A percentile compares a stretch with the other conserved stretches of the same genome.
Conservation (phyloP, 2,797 vertebrate species). For the Agapornis canus region DNA sequence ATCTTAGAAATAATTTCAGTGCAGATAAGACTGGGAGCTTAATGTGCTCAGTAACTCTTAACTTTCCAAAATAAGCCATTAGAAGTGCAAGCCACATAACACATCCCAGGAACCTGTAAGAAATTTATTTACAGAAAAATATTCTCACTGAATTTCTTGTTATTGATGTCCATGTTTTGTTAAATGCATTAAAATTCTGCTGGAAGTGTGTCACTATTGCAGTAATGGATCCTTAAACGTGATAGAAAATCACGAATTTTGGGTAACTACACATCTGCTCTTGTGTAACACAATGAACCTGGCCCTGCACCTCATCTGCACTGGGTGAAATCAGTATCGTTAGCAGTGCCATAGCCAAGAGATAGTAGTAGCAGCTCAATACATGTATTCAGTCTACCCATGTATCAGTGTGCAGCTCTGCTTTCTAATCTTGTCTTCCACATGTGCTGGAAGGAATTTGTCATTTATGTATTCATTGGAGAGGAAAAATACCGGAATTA, state of each 20-base stretch:
- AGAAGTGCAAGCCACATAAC: not conserved
- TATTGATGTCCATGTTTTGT: conserved; percentile 20
- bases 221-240: not conserved
- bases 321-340: not conserved
- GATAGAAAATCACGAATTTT: not conserved
- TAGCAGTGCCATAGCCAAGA: not conserved
- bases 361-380: not conserved
- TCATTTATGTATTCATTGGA: conserved; percentile 41
- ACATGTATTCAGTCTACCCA: not conserved
- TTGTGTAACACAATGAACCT: fast-evolving
- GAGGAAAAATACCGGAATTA: conserved; percentile 36
- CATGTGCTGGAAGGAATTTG: not conserved
- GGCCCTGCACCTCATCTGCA: not conserved
- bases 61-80: not conserved
- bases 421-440: not conserved
- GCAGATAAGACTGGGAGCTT: not conserved
- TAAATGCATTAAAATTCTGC: conserved; percentile 9
- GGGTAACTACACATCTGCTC: not conserved
- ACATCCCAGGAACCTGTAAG: not conserved
- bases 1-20: conserved; percentile 25
- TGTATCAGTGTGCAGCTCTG: not conserved
- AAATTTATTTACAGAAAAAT: not conserved
- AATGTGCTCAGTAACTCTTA: not conserved
- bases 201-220: not conserved
- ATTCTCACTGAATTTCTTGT: not conserved